Evolutionary conservation across 2,888 invertebrate genomes (phyloP), one percentile per base, ranked within the genome.

Genomic region (Philopedon plagiatum): DNA sequence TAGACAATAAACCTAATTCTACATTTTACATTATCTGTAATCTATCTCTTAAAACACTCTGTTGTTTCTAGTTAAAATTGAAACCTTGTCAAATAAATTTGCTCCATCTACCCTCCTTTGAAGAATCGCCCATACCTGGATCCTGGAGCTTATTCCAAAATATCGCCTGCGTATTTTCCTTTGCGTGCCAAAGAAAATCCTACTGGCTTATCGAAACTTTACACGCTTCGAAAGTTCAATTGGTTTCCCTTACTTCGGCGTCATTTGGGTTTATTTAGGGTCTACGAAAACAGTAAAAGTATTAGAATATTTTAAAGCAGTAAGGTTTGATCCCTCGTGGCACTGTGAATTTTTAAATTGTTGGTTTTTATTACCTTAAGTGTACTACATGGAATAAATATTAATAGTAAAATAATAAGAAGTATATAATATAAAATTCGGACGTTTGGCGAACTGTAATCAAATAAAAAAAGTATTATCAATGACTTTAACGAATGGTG

Each of bases 211-310:
- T 60, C 65, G 60, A 65, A 66, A 71, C 65, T 71, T 71, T 58
- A 54, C 65, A 65, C 65, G 66, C 66, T 66, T 13, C 34, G 60
- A 60, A 65, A 71, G 65, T 71, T 71, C 64, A 64, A 71, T 71
- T 65, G 65, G 71, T 71, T 71, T 64, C 39, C 57, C 23, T 60
- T 51, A 54, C 37, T 39, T 71, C 44, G 64, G 58, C 64, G 19
- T 58, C 58, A 54, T 37, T 46, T 18, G 34, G 51, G 65, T 64
- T 58, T 64, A 64, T 49, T 64, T 64, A 34, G 65, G 58, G 23
- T 46, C 23, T 51, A 15, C 49, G 23, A 29, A 58, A 64, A 71
- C 58, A 65, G 26, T 65, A 51, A 26, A 65, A 51, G 57, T 54
- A 61, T n/a, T 13, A 39, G 13, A 41, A 54, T 37, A 64, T 49